Evolutionary conservation across 2,888 invertebrate genomes (phyloP), one percentile per base, ranked within the genome.

Genomic region (Agapostemon virescens): DNA sequence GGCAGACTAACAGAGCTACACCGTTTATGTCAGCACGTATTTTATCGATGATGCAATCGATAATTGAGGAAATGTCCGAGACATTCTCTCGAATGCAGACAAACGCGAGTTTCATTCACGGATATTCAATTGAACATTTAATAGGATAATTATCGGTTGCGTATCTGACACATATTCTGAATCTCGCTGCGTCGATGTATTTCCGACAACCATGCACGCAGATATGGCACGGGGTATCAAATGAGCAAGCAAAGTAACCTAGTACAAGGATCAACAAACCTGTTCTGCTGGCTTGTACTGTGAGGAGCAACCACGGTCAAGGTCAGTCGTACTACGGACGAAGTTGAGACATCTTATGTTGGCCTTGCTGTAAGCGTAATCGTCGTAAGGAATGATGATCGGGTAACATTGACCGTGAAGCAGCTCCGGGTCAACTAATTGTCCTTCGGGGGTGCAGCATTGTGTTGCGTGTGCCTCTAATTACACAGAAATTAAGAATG

Each of bases 261-360:
- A 15, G 40, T 66, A 52, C 17, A 45, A 81, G 69, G 61, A 69
- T 61, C 45, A 77, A 30, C 74, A 90, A 90, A 96, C 96, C 93
- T 96, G 96, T 93, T 96, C 95, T 70, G 96, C 96, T 13, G 96
- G 95, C 93, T 9, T 94, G 94, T 38, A 81, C 26, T 45, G 69
- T 23, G 83, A 73, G 2, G 87, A 71, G 76, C 96, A 96, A 69
- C 95, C 94, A 77, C 95, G 94, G 84, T 95, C 95, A 72, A 95
- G 94, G 69, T 96, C 95, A 2, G 95, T 95, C 52, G 94, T 94
- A 2, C 96, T 96, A 83, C 96, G 94, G 9, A 96, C 95, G 87
- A 97, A 96, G 93, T 96, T 96, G 94, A 96, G 94, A 90, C 97
- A 97, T 79, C 94, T 94, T 0, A 94, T 94, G 30, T 95, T 94